Evolutionary conservation across 1,140 invertebrate genomes (phyloP).

Genomic region (Chelonus insularis): DNA sequence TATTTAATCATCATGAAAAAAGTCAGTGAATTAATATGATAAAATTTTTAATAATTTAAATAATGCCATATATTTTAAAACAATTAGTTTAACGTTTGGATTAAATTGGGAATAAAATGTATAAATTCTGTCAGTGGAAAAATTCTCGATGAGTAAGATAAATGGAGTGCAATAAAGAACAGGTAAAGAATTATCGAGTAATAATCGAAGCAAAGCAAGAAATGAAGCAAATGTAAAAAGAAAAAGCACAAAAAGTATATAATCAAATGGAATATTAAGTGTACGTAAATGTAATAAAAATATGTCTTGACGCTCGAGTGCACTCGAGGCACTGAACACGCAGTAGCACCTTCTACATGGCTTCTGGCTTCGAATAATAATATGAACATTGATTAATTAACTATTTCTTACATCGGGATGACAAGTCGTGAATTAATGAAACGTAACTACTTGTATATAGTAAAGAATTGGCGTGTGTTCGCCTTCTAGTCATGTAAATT

Average conservation of each 20-base stretch:
- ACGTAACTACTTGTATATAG: conserved; percentile 11
- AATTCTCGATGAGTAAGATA: no score
- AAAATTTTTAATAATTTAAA: no score
- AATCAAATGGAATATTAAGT: conserved; percentile 33
- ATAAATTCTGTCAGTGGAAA: no score
- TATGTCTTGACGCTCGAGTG: conserved; percentile 9
- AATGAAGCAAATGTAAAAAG: not conserved
- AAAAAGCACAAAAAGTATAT: conserved; percentile 20
- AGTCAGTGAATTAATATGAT: no score
- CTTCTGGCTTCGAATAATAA: conserved; percentile 42
- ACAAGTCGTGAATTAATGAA: conserved; percentile 42
- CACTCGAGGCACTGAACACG: conserved; percentile 3
- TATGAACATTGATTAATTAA: conserved; percentile 57
- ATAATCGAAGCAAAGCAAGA: no score
- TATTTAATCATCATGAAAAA: no score
- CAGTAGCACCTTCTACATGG: conserved; percentile 15
- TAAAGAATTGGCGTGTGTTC: conserved; percentile 7
- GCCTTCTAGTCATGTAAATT: conserved; percentile 11
- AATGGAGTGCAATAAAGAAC: no score
- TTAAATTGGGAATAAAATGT: no score
- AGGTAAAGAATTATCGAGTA: no score
- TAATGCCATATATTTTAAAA: no score
- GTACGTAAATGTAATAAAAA: conserved; percentile 14
- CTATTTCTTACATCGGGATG: conserved; percentile 43
- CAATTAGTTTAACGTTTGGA: no score